Base-by-base conservation (phyloP, 2,113 vertebrate species). In the Cavia porcellus region DNA sequence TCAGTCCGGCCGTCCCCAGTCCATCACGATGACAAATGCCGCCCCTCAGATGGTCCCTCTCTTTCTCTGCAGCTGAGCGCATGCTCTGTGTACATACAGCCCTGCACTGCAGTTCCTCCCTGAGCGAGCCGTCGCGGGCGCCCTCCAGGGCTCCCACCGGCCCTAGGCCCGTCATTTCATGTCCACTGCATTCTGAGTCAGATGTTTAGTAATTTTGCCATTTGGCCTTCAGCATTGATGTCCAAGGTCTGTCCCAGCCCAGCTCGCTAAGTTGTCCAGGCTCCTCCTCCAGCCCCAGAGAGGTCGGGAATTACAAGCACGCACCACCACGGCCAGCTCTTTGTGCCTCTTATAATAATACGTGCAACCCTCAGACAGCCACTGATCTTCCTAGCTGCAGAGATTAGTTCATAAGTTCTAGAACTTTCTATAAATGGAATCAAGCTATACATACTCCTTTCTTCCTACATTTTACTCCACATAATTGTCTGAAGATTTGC, bases 61-160 rank as follows among this genome's bases (percentile, higher is more conserved):
- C 47, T 79, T 45, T 42, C 35, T 30, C 77, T 7, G 0, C 32
- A 30, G 42, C 87, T 28, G 68, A 57, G 30, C 5, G n/a, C 81
- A 20, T 12, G 3, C 19, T 66, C 25, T 12, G 6, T n/a, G 7
- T 19, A 2, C 0, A 0, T 19, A 2, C 0, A 0, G 14, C 45
- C 55, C 55, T 42, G 47, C 0, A 0, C 4, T 38, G 45, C 0
- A 0, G 5, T 42, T 14, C 70, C 72, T 62, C 22, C 22, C 42
- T 28, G 62, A 50, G 45, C 45, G 1, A 47, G 57, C 1, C 6
- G 7, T 32, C 82, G 12, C 19, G 10, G n/a, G 62, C 42, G 0
- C 68, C 35, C 22, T 9, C 42, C 42, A 17, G 0, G 9, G 9
- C 17, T 24, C 25, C 20, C 17, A 19, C 75, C 15, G 17, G 32